Evolutionary conservation across 2,113 vertebrate species (phyloP).

Genomic region (Anolis sagrei): DNA sequence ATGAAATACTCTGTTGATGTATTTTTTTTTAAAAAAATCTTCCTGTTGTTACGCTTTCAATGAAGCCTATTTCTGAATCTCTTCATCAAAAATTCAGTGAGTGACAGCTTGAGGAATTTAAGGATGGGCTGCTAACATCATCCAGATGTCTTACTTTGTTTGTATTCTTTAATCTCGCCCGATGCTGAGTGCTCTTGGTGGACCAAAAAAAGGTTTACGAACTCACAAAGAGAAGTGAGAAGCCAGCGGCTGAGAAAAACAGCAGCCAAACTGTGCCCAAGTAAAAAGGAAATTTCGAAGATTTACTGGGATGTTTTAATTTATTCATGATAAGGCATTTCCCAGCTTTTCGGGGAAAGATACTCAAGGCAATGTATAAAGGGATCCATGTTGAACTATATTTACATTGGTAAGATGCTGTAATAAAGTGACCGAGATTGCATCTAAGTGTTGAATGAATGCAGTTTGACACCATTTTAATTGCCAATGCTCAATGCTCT

Average conservation of each 20-base stretch:
- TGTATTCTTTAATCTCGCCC: background rate
- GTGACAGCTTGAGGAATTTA: conserved; percentile 9
- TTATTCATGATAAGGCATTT: background rate
- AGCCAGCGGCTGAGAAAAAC: background rate
- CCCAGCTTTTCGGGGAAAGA: background rate
- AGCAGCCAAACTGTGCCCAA: background rate
- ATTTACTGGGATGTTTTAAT: background rate
- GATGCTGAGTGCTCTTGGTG: background rate
- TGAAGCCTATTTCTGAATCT: background rate
- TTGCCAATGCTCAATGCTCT: no score
- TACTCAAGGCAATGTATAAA: background rate
- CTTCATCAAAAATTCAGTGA: background rate
- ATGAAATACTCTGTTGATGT: background rate
- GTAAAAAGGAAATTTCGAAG: background rate
- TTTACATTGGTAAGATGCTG: no score
- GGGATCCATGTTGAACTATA: background rate
- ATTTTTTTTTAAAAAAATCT: background rate
- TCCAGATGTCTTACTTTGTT: conserved; percentile 14
- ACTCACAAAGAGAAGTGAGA: background rate
- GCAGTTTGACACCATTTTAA: no score
- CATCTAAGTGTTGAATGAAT: no score
- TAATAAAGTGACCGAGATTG: no score
- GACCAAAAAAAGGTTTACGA: background rate
- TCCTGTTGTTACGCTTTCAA: background rate
- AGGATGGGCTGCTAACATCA: background rate